phyloP scores from a whole-genome alignment of 2,888 invertebrate genomes.

The Parthenolecanium corni region DNA sequence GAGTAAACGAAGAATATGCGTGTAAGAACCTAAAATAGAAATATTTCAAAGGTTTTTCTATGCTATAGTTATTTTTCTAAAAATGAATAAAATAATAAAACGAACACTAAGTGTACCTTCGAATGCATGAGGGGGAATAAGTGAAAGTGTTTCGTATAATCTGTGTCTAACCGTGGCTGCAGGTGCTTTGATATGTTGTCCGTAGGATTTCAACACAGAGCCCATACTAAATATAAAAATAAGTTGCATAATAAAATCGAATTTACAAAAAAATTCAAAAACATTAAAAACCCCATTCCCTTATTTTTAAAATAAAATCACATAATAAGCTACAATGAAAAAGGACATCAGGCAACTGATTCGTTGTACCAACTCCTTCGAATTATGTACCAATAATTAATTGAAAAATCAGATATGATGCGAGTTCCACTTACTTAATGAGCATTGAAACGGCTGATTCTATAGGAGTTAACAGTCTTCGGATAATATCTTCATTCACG shows the following conservation, averaged over 20 bases:
- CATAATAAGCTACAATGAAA: no score
- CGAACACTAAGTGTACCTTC: slow-evolving; percentile 49
- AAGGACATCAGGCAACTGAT: no score
- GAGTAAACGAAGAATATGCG: slow-evolving; percentile 76
- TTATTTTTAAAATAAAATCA: neutral
- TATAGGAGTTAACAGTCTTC: slow-evolving; percentile 77
- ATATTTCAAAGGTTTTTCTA: no score
- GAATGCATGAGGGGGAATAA: slow-evolving; percentile 65
- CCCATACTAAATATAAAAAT: slow-evolving; percentile 52
- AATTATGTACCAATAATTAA: no score
- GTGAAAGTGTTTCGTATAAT: slow-evolving; percentile 73
- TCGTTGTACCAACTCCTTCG: no score
- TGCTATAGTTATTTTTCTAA: no score
- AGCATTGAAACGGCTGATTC: slow-evolving; percentile 93
- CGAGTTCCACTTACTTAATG: slow-evolving; percentile 61
- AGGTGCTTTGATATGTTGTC: slow-evolving; percentile 85
- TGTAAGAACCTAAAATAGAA: slow-evolving; percentile 53
- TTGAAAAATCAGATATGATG: neutral
- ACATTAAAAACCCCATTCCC: neutral
- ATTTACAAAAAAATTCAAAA: neutral
- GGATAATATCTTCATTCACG: slow-evolving; percentile 80
- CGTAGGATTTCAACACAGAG: slow-evolving; percentile 73
- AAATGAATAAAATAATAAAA: neutral
- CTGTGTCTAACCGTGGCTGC: slow-evolving; percentile 86
- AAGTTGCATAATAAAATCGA: slow-evolving; percentile 4